Percentiles rank a stretch among this genome's conserved stretches.
Conservation (phyloP, 1,140 invertebrate genomes). For the Caenorhabditis tropicalis region DNA sequence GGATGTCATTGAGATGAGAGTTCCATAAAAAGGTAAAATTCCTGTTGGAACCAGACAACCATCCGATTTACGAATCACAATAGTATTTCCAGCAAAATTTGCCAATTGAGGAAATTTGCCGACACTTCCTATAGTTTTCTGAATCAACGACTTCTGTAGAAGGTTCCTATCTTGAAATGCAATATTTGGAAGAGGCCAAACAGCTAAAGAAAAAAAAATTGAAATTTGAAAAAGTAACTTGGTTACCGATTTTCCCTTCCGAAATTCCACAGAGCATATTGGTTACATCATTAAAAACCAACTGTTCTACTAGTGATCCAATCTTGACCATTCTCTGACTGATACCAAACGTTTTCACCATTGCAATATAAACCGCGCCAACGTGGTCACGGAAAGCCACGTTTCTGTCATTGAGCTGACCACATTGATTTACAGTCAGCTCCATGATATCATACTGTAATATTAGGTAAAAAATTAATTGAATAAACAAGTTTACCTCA, state of each 20-base stretch:
- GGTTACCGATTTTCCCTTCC: constrained; percentile 79
- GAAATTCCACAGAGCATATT: constrained; percentile 85
- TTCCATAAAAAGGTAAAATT: constrained; percentile 78
- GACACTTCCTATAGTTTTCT: constrained; percentile 72
- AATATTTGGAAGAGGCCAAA: constrained; percentile 86
- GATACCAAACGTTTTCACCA: constrained; percentile 78
- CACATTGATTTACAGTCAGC: constrained; percentile 82
- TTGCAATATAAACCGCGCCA: constrained; percentile 81
- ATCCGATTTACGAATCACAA: constrained; percentile 80
- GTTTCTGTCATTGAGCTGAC: constrained; percentile 78
- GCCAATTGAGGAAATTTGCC: constrained; percentile 72
- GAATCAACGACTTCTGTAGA: constrained; percentile 77
- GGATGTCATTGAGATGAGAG: constrained; percentile 78
- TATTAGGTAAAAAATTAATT: too few species aligned
- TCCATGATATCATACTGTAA: constrained; percentile 79
- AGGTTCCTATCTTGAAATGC: constrained; percentile 81
- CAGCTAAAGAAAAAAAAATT: constrained; percentile 68
- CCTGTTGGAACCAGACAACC: constrained; percentile 78
- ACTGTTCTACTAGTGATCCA: constrained; percentile 81
- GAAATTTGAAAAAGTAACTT: not conserved
- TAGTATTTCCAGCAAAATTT: constrained; percentile 82
- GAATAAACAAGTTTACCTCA: constrained; percentile 71
- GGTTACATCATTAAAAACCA: constrained; percentile 83
- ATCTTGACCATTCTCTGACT: constrained; percentile 77
- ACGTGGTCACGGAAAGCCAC: constrained; percentile 84